Conservation (phyloP, 2,888 invertebrate species). For the Morpho helenor region DNA sequence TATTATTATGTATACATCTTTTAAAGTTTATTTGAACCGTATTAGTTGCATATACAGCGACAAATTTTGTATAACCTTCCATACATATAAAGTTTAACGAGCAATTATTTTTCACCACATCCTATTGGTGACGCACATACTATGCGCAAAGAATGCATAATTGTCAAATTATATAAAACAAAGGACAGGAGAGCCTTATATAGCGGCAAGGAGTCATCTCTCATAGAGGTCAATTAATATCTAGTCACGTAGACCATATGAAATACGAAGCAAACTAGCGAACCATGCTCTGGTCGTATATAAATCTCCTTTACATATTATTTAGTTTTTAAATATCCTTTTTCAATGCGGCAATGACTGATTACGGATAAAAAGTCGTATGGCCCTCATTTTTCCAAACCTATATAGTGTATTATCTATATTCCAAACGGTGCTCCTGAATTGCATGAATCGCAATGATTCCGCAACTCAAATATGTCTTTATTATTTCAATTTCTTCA, state of each 20-base stretch:
- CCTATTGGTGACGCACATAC: slow-evolving; percentile 31
- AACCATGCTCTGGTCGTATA: slow-evolving; percentile 16
- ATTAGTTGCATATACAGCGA: slow-evolving; percentile 2
- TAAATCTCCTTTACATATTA: too few species aligned
- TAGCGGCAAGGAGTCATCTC: slow-evolving; percentile 35
- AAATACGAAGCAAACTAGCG: slow-evolving; percentile 8
- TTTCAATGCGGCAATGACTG: too few species aligned
- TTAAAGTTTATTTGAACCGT: not conserved
- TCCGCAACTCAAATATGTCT: too few species aligned
- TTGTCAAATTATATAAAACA: slow-evolving; percentile 33
- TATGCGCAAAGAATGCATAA: slow-evolving; percentile 39
- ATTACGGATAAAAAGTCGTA: too few species aligned
- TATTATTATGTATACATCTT: too few species aligned
- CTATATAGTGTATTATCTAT: too few species aligned
- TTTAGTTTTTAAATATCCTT: too few species aligned
- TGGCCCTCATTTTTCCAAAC: too few species aligned
- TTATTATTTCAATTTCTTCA: too few species aligned
- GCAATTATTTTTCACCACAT: slow-evolving; percentile 35
- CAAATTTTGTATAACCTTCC: not conserved
- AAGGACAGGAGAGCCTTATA: slow-evolving; percentile 35
- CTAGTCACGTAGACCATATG: slow-evolving; percentile 38
- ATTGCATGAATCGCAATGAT: too few species aligned
- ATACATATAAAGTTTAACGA: slow-evolving; percentile 29
- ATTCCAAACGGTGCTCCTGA: too few species aligned
- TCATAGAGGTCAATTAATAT: slow-evolving; percentile 39